Percentiles rank a stretch among this genome's conserved stretches.
Evolutionary conservation across 1,140 invertebrate genomes (phyloP).

Genomic region (Bombus impatiens): DNA sequence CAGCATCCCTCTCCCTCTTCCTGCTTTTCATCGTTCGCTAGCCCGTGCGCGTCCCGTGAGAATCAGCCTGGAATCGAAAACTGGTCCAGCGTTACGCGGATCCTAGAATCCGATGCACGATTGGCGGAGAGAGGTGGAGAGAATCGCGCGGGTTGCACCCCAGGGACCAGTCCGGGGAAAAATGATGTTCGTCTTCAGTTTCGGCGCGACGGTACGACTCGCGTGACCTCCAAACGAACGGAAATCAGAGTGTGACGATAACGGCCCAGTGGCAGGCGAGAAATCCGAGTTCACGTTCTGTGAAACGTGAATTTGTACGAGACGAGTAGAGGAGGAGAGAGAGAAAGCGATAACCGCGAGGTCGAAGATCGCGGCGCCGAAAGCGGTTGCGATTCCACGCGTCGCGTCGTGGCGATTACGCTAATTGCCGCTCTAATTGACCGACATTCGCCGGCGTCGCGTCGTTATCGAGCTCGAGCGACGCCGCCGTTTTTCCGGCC

Average conservation of each 20-base stretch:
- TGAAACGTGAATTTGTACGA: not conserved
- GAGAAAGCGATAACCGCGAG: conserved; percentile 1
- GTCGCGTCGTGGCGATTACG: conserved; percentile 26
- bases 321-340: not conserved
- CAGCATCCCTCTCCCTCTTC: conserved; percentile 64
- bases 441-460: conserved; percentile 33
- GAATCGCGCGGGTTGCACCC: not conserved
- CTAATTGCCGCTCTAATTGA: conserved; percentile 48
- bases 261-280: no score
- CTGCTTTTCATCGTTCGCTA: not conserved
- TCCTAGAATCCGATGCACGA: conserved; percentile 50
- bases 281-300: not conserved
- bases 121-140: conserved; percentile 13
- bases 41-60: conserved; percentile 71
- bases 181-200: conserved; percentile 34
- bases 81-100: conserved; percentile 79
- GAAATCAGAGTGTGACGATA: not conserved
- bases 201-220: conserved; percentile 8
- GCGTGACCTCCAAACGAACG: not conserved
- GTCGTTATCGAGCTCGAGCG: not conserved
- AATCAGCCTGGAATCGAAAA: conserved; percentile 75
- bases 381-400: conserved; percentile 14
- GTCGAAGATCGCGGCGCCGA: conserved; percentile 41
- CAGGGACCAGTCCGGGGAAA: conserved; percentile 1
- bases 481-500: conserved; percentile 6